A percentile compares a stretch with the other conserved stretches of the same genome.
Conservation (phyloP, 2,888 invertebrate genomes). For the Melinopterus prodromus region DNA sequence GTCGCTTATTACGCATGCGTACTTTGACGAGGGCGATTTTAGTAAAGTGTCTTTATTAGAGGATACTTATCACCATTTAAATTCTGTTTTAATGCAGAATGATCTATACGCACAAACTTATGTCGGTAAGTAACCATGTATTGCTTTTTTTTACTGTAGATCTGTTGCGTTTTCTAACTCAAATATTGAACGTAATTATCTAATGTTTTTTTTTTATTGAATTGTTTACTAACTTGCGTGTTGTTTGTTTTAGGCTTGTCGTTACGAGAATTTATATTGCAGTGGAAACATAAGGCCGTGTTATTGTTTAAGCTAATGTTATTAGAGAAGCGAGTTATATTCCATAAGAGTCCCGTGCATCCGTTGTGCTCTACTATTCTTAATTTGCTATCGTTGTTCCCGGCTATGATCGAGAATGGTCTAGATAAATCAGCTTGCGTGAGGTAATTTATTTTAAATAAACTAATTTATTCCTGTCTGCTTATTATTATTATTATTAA, state of each 20-base stretch:
- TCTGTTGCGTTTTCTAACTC: background rate
- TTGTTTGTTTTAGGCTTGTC: conserved; percentile 74
- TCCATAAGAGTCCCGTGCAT: conserved; percentile 93
- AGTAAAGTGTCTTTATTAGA: conserved; percentile 86
- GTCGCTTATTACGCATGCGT: conserved; percentile 95
- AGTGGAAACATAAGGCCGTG: conserved; percentile 92
- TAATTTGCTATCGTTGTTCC: conserved; percentile 89
- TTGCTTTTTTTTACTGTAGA: conserved; percentile 10
- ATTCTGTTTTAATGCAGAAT: conserved; percentile 77
- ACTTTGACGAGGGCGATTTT: conserved; percentile 95
- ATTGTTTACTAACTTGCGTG: too few relatives aligned
- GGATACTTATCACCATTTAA: conserved; percentile 92
- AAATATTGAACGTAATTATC: background rate
- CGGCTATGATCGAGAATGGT: conserved; percentile 87
- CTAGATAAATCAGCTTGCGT: conserved; percentile 84
- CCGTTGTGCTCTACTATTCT: conserved; percentile 87
- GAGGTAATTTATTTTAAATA: conserved; percentile 61
- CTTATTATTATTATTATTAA: too few relatives aligned
- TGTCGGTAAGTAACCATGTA: conserved; percentile 65
- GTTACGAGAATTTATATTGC: conserved; percentile 79
- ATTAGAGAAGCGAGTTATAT: conserved; percentile 87
- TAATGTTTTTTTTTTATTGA: conserved; percentile 10
- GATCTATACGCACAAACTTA: conserved; percentile 71
- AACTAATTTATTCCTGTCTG: background rate
- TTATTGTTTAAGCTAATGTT: conserved; percentile 91